phyloP scores from a whole-genome alignment of 2,113 vertebrate genomes.

The Pongo abelii region DNA sequence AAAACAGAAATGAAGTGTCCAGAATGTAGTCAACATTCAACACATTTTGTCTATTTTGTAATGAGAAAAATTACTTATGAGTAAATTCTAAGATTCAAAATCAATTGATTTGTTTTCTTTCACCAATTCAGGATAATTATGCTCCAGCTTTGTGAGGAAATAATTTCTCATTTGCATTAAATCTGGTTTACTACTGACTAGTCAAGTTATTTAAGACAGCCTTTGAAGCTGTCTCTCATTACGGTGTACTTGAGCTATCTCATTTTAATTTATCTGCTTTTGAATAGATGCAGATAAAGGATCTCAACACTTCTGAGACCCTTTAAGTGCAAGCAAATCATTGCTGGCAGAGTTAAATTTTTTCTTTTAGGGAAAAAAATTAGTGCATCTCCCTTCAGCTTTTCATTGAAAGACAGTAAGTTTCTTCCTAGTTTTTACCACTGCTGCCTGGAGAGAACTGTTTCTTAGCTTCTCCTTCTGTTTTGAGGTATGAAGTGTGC shows the following conservation, averaged over 20 bases:
- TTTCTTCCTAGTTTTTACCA: conserved; percentile 55
- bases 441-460: conserved; percentile 54
- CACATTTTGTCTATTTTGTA: not conserved
- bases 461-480: not conserved
- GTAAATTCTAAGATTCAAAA: conserved; percentile 6
- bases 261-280: conserved; percentile 50
- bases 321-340: conserved; percentile 41
- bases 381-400: not conserved
- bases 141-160: not conserved
- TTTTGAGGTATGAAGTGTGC: not conserved
- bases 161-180: conserved; percentile 37
- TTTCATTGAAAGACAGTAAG: conserved; percentile 70
- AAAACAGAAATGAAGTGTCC: not conserved
- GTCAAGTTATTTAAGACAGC: not conserved
- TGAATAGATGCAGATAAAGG: conserved; percentile 13
- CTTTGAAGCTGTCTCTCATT: conserved; percentile 21
- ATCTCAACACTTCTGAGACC: conserved; percentile 32
- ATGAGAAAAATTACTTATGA: not conserved
- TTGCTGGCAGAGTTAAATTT: not conserved
- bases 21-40: not conserved
- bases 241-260: not conserved
- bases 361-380: conserved; percentile 32
- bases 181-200: not conserved
- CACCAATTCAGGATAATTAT: not conserved
- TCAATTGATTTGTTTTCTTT: not conserved